phyloP scores from a whole-genome alignment of 2,113 vertebrate species.

The Vidua chalybeata region DNA sequence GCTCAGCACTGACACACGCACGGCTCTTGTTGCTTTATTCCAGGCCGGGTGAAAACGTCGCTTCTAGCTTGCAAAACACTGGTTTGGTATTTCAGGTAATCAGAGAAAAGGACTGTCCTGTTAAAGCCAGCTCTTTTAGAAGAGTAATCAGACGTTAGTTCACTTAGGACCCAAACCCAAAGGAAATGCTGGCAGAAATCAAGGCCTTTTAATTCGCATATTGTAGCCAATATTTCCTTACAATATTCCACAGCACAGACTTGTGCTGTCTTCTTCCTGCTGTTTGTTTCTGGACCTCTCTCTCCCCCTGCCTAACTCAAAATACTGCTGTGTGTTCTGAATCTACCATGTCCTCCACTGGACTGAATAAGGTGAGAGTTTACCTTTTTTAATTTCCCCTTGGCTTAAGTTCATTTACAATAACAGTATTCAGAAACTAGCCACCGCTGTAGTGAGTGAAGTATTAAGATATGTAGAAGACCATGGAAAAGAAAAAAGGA shows the following conservation, averaged over 20 bases:
- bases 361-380: not conserved
- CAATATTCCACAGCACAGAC: not conserved
- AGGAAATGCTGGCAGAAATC: not conserved
- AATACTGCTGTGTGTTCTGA: not conserved
- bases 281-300: not conserved
- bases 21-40: rapidly evolving
- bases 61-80: not conserved
- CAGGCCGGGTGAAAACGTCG: not conserved
- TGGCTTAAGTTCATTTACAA: not conserved
- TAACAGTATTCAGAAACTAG: not conserved
- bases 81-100: not conserved
- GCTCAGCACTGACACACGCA: rapidly evolving
- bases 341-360: not conserved
- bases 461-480: not conserved
- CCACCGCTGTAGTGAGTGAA: not conserved
- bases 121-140: not conserved
- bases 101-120: not conserved
- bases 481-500: not conserved
- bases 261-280: not conserved
- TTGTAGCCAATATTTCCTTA: not conserved
- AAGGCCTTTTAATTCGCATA: not conserved
- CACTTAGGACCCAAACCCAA: not conserved
- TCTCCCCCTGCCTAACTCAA: not conserved
- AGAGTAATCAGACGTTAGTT: not conserved
- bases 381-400: not conserved